Base-by-base conservation (phyloP, 2,797 vertebrate genomes). In the Astyanax mexicanus region DNA sequence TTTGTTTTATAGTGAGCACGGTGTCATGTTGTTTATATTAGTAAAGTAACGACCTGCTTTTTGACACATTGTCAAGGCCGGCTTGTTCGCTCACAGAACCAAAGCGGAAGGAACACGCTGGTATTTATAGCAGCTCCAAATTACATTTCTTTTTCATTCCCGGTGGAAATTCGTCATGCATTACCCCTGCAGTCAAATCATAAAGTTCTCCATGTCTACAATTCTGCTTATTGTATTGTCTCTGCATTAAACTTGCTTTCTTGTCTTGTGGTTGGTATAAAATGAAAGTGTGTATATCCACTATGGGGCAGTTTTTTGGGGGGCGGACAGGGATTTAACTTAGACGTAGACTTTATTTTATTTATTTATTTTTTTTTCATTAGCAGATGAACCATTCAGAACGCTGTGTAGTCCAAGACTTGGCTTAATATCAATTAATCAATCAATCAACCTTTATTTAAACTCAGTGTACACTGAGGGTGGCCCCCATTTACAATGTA, bases 71-170 rank as follows among this genome's bases (percentile, higher is more conserved):
- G 11, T 27, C 12, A 62, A 52, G 66, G 57, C 49, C 42, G 40
- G 25, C 27, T 51, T 69, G 45, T 62, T 61, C 37, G 17, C 55
- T 8, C 27, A 23, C 45, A 44, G 37, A 51, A 29, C 37, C 27
- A 21, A 62, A 54, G 60, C 54, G n/a, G 23, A 58, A 32, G 45
- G 11, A 42, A 3, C 0, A 13, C 61, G 12, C 6, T 8, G 17
- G 15, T 64, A 44, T 64, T 64, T 44, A 66, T 66, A 66, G 62
- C 40, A 45, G 25, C 13, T 86, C 85, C 86, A 90, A 85, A 90
- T 87, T 87, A 75, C 77, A 79, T 72, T 42, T 15, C 12, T 13
- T 27, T 55, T 27, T 42, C 1, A 37, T 42, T 25, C 19, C 37
- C 42, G 27, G 62, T 47, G 42, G 62, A 66, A 60, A 38, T 9